Evolutionary conservation across 2,113 vertebrate genomes (phyloP).

Genomic region (Nipponia nippon): DNA sequence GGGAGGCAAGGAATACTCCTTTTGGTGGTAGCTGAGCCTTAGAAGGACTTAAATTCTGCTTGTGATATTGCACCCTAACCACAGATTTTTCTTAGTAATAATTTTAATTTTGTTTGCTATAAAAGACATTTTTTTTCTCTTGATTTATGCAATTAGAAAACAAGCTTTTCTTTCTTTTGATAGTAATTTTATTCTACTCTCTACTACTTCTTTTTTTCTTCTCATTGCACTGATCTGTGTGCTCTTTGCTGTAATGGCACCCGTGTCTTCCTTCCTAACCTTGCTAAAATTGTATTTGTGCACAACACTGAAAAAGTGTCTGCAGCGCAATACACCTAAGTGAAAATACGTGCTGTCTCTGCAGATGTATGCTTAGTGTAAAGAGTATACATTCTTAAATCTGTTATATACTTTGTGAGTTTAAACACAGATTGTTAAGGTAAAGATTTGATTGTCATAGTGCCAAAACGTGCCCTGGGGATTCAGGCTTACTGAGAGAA

Average conservation of each 20-base stretch:
- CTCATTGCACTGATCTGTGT: background rate
- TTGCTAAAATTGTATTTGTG: constrained; percentile 40
- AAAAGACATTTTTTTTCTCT: background rate
- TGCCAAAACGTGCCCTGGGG: background rate
- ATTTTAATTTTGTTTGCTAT: background rate
- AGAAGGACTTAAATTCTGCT: background rate
- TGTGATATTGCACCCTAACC: background rate
- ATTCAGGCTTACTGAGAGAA: constrained; percentile 14
- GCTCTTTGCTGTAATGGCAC: background rate
- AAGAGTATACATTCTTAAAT: constrained; percentile 18
- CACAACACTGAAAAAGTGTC: background rate
- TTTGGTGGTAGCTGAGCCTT: background rate
- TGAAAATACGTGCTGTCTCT: background rate
- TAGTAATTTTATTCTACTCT: background rate
- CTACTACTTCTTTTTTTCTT: background rate
- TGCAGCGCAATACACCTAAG: background rate
- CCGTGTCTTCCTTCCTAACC: background rate
- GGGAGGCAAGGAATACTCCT: background rate
- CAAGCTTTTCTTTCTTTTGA: background rate
- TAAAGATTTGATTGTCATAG: background rate
- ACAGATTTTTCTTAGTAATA: background rate
- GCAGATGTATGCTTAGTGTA: background rate
- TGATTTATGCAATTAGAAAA: background rate
- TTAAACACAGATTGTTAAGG: background rate
- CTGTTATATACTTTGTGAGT: background rate